Evolutionary conservation across 1,140 invertebrate genomes (phyloP), one percentile per base, ranked within the genome.

Genomic region (Sinella curviseta): DNA sequence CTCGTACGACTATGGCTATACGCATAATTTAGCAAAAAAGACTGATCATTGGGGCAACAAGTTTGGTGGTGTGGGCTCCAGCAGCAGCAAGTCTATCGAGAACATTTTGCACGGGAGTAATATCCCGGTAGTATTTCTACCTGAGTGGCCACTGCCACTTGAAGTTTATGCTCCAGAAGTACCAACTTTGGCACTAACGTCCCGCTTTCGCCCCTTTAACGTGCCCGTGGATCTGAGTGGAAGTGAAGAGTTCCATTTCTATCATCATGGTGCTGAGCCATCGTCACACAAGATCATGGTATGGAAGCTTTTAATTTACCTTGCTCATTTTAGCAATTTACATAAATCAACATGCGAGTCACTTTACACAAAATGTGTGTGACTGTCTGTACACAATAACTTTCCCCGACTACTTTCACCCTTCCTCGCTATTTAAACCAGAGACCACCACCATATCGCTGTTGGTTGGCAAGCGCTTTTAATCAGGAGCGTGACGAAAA

Each of bases 121-220:
- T 17, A 76, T 82, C 35, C 83, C 77, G 20, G 31, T 83, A 16
- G 81, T 83, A 4, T 30, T 83, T 1, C 74, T 83, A n/a, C 83
- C 83, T 14, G 83, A 83, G 76, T 83, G 83, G 83, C 83, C 83
- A 17, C 77, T 83, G 24, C 83, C 83, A 1, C 73, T 83, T 12
- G 83, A 83, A 76, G 76, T 82, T 24, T 70, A 31, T 33, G 3
- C 31, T 16, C 65, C 65, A 14, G 65, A 70, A 70, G 24, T 24
- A 14, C 65, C 65, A 33, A 70, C 28, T 70, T n/a, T 70, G 26
- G 65, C 65, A 12, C n/a, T 70, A 33, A 70, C 65, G 1, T 24
- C 65, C 31, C 65, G 65, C 28, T 33, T 70, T 33, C 65, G 65
- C 31, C 65, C 65, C 31, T 70, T 70, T n/a, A 70, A 70, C 24